Percentiles rank a stretch among this genome's conserved stretches.
Evolutionary conservation across 2,888 invertebrate genomes (phyloP).

Genomic region (Phyllotreta striolata): DNA sequence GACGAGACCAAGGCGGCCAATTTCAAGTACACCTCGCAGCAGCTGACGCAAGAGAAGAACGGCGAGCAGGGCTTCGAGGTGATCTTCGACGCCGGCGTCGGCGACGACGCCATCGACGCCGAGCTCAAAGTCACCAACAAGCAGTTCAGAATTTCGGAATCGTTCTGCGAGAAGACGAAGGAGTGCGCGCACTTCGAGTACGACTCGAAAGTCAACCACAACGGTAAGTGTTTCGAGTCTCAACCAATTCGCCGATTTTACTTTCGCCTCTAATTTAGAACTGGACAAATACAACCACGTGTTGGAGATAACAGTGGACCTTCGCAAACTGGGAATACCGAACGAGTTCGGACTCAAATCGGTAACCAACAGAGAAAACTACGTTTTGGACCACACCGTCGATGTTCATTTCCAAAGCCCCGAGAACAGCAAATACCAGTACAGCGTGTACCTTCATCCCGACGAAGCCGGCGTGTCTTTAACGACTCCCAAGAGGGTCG

Average conservation of each 20-base stretch:
- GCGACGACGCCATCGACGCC: slow-evolving; percentile 73
- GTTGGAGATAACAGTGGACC: slow-evolving; percentile 72
- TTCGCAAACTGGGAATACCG: slow-evolving; percentile 76
- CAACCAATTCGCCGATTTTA: not conserved
- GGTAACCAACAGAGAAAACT: slow-evolving; percentile 68
- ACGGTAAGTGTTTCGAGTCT: slow-evolving; percentile 49
- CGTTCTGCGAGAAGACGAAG: slow-evolving; percentile 81
- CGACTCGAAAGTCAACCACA: slow-evolving; percentile 65
- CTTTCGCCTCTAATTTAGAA: slow-evolving; percentile 56
- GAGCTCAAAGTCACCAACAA: slow-evolving; percentile 77
- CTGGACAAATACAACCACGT: slow-evolving; percentile 68
- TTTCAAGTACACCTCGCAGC: slow-evolving; percentile 76
- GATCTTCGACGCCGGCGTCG: slow-evolving; percentile 73
- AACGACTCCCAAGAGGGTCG: slow-evolving; percentile 72
- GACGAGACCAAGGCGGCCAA: slow-evolving; percentile 74
- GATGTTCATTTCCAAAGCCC: slow-evolving; percentile 76
- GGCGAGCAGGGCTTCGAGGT: slow-evolving; percentile 74
- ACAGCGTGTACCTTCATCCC: slow-evolving; percentile 72
- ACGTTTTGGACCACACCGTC: slow-evolving; percentile 70
- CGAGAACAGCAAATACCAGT: slow-evolving; percentile 75
- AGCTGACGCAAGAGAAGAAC: slow-evolving; percentile 66
- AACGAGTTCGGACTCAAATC: slow-evolving; percentile 78
- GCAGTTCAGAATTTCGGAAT: slow-evolving; percentile 74
- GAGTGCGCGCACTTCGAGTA: slow-evolving; percentile 79
- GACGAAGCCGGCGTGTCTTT: slow-evolving; percentile 71